phyloP scores from a whole-genome alignment of 1,140 invertebrate genomes.

The Pteromalus puparum region DNA sequence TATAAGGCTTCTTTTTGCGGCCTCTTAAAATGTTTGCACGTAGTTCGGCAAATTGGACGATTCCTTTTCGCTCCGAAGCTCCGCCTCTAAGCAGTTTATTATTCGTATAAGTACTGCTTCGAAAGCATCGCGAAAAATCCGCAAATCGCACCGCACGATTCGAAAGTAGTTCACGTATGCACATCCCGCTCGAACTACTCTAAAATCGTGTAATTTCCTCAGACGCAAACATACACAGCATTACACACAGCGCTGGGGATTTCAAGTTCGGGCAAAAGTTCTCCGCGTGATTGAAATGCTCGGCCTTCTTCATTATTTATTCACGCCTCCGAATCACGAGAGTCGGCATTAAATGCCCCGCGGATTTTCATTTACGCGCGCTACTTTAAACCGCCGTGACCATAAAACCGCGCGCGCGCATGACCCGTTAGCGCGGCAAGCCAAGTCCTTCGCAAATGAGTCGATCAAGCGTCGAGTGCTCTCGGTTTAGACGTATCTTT shows the following conservation, averaged over 20 bases:
- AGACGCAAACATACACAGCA: not conserved
- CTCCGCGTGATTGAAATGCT: not conserved
- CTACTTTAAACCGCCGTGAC: constrained; percentile 45
- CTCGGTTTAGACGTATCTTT: not conserved
- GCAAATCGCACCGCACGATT: not conserved
- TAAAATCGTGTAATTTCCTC: constrained; percentile 2
- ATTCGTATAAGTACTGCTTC: no score
- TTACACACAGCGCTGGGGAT: no score
- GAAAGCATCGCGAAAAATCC: no score
- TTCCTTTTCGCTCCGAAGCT: not conserved
- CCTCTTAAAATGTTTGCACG: not conserved
- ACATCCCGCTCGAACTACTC: not conserved
- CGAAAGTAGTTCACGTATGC: not conserved
- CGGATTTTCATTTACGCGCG: constrained; percentile 40
- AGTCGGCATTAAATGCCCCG: constrained; percentile 45
- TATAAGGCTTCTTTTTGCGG: not conserved
- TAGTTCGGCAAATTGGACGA: not conserved
- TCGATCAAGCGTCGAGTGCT: constrained; percentile 37
- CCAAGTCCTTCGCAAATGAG: constrained; percentile 38
- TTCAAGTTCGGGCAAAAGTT: not conserved
- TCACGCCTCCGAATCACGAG: constrained; percentile 20
- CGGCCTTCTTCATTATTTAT: constrained; percentile 45
- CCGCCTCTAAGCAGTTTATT: not conserved
- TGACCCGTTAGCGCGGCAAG: constrained; percentile 37
- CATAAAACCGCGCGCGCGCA: constrained; percentile 19